A percentile compares a stretch with the other conserved stretches of the same genome.
Conservation (phyloP, 2,113 vertebrate species). For the Malurus melanocephalus region DNA sequence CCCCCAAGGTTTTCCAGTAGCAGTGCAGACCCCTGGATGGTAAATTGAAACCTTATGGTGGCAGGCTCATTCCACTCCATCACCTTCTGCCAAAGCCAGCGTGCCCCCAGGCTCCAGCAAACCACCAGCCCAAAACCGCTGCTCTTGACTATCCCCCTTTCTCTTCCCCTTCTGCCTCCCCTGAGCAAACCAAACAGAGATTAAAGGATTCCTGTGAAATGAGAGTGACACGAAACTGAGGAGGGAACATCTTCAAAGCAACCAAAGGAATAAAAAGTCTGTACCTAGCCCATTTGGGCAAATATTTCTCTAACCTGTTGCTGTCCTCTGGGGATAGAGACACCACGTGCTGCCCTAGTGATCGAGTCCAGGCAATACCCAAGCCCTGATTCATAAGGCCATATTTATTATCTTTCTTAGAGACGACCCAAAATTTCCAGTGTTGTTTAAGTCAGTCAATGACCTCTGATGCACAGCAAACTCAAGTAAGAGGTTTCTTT, state of each 20-base stretch:
- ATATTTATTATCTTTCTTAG: constrained; percentile 39
- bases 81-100: constrained; percentile 3
- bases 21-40: neutral
- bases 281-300: constrained; percentile 41
- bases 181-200: constrained; percentile 40
- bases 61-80: neutral
- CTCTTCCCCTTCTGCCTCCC: constrained; percentile 38
- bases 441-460: constrained; percentile 9
- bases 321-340: neutral
- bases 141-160: constrained; percentile 20
- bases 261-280: neutral
- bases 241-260: constrained; percentile 42
- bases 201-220: constrained; percentile 52
- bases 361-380: neutral
- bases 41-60: neutral
- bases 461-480: constrained; percentile 18
- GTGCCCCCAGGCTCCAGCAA: neutral
- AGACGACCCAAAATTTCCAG: constrained; percentile 9
- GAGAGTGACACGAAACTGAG: neutral
- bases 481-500: neutral
- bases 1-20: constrained; percentile 13
- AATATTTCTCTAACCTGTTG: constrained; percentile 56
- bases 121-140: neutral
- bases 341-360: neutral
- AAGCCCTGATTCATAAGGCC: neutral